Conservation (phyloP, 1,140 invertebrate species). For the Bombus confusus region DNA sequence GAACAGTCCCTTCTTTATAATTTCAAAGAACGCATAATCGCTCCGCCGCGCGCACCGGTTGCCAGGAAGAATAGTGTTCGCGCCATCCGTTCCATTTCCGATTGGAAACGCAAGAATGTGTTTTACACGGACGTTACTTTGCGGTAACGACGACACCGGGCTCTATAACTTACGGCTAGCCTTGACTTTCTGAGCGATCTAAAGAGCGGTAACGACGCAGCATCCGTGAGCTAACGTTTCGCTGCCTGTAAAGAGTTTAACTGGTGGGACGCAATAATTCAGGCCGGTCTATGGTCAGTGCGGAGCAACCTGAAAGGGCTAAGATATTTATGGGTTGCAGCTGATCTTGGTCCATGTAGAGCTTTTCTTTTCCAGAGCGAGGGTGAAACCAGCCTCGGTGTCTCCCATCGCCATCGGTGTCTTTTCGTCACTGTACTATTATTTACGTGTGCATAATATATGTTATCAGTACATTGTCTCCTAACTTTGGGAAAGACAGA, state of each 20-base stretch:
- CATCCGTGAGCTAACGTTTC: slow-evolving; percentile 48
- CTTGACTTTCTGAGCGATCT: slow-evolving; percentile 44
- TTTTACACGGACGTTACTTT: slow-evolving; percentile 37
- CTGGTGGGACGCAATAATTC: slow-evolving; percentile 64
- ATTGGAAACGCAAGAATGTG: slow-evolving; percentile 40
- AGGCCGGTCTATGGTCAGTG: slow-evolving; percentile 60
- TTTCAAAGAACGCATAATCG: not conserved
- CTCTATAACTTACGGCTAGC: slow-evolving; percentile 54
- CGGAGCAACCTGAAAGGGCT: slow-evolving; percentile 55
- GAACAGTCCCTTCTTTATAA: not conserved
- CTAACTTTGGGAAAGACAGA: not conserved
- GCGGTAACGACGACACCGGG: slow-evolving; percentile 47
- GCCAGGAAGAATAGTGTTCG: not conserved
- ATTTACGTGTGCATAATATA: not conserved
- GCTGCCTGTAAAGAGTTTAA: slow-evolving; percentile 66
- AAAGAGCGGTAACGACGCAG: slow-evolving; percentile 51
- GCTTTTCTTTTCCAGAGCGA: slow-evolving; percentile 9
- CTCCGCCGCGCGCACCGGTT: too few species aligned
- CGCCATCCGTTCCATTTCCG: slow-evolving; percentile 19
- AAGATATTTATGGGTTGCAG: slow-evolving; percentile 66
- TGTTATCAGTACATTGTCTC: not conserved
- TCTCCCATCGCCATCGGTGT: slow-evolving; percentile 1
- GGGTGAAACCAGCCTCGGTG: not conserved
- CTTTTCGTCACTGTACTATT: not conserved
- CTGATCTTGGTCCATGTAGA: slow-evolving; percentile 38